These are phyloP conservation scores for Ectemnius continuus DNA, from an alignment of 2,888 invertebrate genomes.

Conservation along the genomic window DNA sequence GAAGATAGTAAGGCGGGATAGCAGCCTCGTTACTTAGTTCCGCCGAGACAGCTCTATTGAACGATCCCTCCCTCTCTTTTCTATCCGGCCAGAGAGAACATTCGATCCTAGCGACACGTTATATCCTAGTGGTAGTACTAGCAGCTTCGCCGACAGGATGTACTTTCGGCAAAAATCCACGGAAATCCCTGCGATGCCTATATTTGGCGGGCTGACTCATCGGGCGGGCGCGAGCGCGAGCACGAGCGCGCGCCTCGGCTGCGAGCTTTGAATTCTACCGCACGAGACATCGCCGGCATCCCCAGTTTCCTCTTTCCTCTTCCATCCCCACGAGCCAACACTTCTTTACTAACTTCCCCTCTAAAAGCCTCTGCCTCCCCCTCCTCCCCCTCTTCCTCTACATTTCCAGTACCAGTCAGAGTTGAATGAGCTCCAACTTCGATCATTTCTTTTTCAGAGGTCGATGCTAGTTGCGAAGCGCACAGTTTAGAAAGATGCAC, in stretches of 20 bases:
- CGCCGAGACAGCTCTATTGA: not conserved
- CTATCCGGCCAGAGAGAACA: not conserved
- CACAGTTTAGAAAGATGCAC: not conserved
- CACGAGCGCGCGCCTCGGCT: conserved; percentile 2
- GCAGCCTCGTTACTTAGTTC: not conserved
- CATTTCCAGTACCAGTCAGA: not conserved
- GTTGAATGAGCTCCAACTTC: not conserved
- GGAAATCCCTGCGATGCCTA: conserved; percentile 55
- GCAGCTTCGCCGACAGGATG: not conserved
- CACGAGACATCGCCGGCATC: conserved; percentile 12
- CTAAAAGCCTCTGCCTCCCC: too few species aligned
- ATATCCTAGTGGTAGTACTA: not conserved
- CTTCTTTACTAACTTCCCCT: too few species aligned
- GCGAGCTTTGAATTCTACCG: conserved; percentile 54
- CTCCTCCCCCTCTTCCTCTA: too few species aligned
- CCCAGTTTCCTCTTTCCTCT: conserved; percentile 31
- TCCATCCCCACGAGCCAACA: not conserved
- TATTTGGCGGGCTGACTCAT: conserved; percentile 66
- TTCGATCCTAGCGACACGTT: not conserved
- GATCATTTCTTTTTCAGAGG: conserved; percentile 37
- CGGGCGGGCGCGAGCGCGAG: conserved; percentile 24
- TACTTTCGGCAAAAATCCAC: conserved; percentile 38
- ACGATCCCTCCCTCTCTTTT: not conserved
- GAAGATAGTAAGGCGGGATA: too few species aligned
- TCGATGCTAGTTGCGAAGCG: conserved; percentile 30